These are phyloP conservation scores for Brachyhypopomus gauderio DNA, from an alignment of 2,113 vertebrate species.

Conservation along the genomic window DNA sequence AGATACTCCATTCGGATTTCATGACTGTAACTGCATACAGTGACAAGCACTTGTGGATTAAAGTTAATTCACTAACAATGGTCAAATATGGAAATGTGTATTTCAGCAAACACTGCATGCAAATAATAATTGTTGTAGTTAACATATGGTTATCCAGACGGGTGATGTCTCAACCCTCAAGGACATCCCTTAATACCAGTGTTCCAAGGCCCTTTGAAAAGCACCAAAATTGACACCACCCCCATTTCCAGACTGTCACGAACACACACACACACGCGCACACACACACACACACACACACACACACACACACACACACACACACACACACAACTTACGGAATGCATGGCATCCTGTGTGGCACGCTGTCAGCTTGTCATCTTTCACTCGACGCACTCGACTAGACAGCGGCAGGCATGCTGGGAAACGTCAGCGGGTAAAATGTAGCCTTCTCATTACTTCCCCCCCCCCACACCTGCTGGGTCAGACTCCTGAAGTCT, in stretches of 20 bases:
- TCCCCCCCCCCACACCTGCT: conserved; percentile 55
- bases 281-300: conserved; percentile 29
- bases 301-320: conserved; percentile 28
- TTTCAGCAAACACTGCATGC: background rate
- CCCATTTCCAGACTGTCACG: conserved; percentile 46
- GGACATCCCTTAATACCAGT: conserved; percentile 28
- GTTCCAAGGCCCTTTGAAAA: conserved; percentile 47
- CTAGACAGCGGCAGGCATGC: conserved; percentile 59
- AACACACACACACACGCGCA: conserved; percentile 44
- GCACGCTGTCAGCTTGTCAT: conserved; percentile 59
- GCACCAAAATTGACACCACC: conserved; percentile 53
- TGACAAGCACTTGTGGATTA: background rate
- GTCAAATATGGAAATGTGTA: conserved; percentile 1
- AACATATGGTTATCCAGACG: background rate
- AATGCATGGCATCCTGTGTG: conserved; percentile 52
- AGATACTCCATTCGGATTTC: conserved; percentile 37
- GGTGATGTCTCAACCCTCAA: conserved; percentile 38
- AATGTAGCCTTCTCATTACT: conserved; percentile 59
- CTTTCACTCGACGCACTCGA: conserved; percentile 55
- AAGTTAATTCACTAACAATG: background rate
- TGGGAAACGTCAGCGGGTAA: conserved; percentile 57
- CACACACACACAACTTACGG: conserved; percentile 41
- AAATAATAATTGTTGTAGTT: conserved; percentile 17
- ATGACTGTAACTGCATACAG: background rate
- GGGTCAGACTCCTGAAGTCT: conserved; percentile 51